Conservation (phyloP, 2,888 invertebrate genomes). For the Liodrosophila aerea region DNA sequence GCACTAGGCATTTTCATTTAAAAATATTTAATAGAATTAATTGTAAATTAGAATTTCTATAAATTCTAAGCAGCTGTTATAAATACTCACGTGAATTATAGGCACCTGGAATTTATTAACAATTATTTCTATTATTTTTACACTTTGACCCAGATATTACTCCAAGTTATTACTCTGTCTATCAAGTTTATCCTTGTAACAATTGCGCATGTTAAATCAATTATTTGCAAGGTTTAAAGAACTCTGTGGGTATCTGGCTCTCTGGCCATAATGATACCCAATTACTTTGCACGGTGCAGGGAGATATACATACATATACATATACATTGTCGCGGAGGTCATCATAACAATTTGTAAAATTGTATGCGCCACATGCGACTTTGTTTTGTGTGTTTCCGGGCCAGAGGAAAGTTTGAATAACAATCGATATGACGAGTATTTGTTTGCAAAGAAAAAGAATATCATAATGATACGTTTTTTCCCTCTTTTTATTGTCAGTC, state of each 20-base stretch:
- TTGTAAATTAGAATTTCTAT: no score
- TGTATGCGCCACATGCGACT: constrained; percentile 34
- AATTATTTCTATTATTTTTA: no score
- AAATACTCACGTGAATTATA: no score
- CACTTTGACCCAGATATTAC: no score
- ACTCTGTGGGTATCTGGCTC: background rate
- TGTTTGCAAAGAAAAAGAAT: constrained; percentile 4
- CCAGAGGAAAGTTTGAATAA: constrained; percentile 48
- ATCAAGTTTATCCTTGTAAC: no score
- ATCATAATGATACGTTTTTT: constrained; percentile 32
- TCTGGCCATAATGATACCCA: constrained; percentile 5
- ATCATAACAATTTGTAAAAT: constrained; percentile 34
- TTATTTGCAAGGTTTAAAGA: constrained; percentile 2
- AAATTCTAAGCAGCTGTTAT: no score
- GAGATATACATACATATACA: constrained; percentile 6
- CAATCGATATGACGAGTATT: constrained; percentile 36
- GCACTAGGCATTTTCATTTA: no score
- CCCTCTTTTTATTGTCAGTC: background rate
- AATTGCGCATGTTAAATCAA: no score
- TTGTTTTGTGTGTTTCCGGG: constrained; percentile 12
- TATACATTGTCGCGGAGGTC: constrained; percentile 25
- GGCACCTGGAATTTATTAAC: no score
- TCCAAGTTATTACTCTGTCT: no score
- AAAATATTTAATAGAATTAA: no score
- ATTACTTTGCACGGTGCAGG: constrained; percentile 5